Evolutionary conservation across 2,113 vertebrate genomes (phyloP), one percentile per base, ranked within the genome.

Genomic region (Hirundichthys speculiger): DNA sequence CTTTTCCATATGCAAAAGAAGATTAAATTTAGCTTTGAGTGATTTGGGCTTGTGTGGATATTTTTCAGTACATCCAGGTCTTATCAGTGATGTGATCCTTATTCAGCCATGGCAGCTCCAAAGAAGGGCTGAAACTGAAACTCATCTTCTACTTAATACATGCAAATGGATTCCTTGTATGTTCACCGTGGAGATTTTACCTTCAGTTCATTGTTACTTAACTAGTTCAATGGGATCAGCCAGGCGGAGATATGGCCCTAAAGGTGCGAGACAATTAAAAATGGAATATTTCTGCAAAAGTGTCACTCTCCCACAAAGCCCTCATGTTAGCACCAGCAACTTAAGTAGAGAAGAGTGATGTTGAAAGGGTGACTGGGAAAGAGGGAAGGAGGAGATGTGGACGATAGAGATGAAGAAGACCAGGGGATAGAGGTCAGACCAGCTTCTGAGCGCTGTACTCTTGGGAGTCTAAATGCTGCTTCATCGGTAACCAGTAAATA

Each of bases 401-500:
- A 71, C 3, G 75, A 55, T 50, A 62, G 74, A 72, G 63, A 88
- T 38, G 22, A 41, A 65, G 56, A 78, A 53, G 69, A 56, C 66
- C 40, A 41, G 51, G 71, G 76, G 58, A 80, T 75, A 68, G 61
- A 79, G 79, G 79, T 73, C 68, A 88, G 65, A 81, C 64, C 70
- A 69, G 75, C 43, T 56, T 77, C 77, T 79, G 73, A 90, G 82
- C 82, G 65, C 67, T 73, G 9, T 10, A 89, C 91, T 93, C 90
- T 69, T 80, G 92, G 90, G 91, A 92, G 60, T 76, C 77, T 92
- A 92, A 94, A 93, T 92, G 92, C 84, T 90, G 93, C 90, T 89
- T 93, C 89, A 86, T 87, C 85, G 82, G 87, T 90, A 88, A 87
- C 87, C 84, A 87, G 90, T 94, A 90, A 95, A 94, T 95, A 92